Evolutionary conservation across 2,113 vertebrate genomes (phyloP).

Genomic region (Erythrolamprus reginae): DNA sequence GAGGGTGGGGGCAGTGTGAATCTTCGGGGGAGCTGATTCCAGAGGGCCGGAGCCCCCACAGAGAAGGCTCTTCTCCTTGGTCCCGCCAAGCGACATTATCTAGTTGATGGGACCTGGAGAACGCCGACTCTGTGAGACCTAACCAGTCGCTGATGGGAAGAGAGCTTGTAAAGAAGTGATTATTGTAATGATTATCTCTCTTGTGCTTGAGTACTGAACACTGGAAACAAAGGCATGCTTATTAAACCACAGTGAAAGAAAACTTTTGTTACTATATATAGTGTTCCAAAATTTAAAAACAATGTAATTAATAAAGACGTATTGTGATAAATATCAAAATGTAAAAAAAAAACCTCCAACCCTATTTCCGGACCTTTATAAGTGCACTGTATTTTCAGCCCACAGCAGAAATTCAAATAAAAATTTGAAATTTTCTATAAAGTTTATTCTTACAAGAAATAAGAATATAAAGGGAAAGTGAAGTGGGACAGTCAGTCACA

Average conservation of each 20-base stretch:
- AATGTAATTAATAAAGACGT: neutral
- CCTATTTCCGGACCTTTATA: neutral
- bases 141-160: too few species aligned
- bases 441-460: neutral
- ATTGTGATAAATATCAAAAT: neutral
- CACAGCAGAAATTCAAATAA: neutral
- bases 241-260: neutral
- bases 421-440: neutral
- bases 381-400: neutral
- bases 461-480: neutral
- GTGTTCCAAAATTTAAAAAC: neutral
- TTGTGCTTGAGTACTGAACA: neutral
- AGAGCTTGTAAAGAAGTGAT: neutral
- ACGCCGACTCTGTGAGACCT: too few species aligned
- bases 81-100: too few species aligned
- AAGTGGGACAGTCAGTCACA: too few species aligned
- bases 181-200: neutral
- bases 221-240: neutral
- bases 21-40: too few species aligned
- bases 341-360: neutral
- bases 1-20: too few species aligned
- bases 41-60: too few species aligned
- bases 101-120: too few species aligned
- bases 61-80: too few species aligned
- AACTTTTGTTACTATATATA: neutral